A percentile compares a stretch with the other conserved stretches of the same genome.
These are phyloP conservation scores for Euzophera pinguis DNA, from an alignment of 2,888 invertebrate genomes.

Conservation along the genomic window DNA sequence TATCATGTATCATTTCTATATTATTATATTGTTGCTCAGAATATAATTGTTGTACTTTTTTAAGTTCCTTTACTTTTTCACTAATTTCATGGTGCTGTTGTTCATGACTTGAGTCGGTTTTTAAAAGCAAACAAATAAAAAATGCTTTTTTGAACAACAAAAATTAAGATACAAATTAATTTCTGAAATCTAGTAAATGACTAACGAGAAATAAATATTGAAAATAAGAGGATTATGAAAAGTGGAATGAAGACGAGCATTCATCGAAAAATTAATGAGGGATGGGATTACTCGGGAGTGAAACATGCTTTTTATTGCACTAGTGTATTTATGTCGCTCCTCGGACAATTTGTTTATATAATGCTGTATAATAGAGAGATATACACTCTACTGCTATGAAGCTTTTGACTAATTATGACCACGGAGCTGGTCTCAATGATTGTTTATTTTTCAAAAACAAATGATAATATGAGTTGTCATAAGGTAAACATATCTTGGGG, in stretches of 20 bases:
- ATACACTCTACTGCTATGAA: not conserved
- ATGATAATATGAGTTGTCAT: constrained; percentile 2
- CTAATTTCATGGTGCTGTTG: too few relatives aligned
- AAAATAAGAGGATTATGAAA: constrained; percentile 1
- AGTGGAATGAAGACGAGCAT: not conserved
- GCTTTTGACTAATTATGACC: not conserved
- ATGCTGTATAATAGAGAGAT: constrained; percentile 3
- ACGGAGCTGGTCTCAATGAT: not conserved
- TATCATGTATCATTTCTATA: constrained; percentile 7
- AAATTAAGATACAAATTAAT: not conserved
- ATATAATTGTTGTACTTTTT: too few relatives aligned
- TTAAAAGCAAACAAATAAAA: too few relatives aligned
- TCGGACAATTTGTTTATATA: not conserved
- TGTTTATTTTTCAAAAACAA: constrained; percentile 1
- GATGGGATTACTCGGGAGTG: constrained; percentile 9
- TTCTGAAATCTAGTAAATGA: not conserved
- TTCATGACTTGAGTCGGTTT: too few relatives aligned
- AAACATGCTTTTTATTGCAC: not conserved
- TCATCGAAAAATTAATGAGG: constrained; percentile 15
- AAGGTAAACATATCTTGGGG: too few relatives aligned
- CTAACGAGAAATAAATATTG: constrained; percentile 4
- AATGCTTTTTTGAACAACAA: not conserved
- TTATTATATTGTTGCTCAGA: too few relatives aligned
- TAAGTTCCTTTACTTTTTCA: too few relatives aligned
- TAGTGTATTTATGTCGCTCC: constrained; percentile 1